Percentiles rank a stretch among this genome's conserved stretches.
These are phyloP conservation scores for Cynocephalus volans DNA, from an alignment of 2,113 vertebrate genomes.

Conservation along the genomic window DNA sequence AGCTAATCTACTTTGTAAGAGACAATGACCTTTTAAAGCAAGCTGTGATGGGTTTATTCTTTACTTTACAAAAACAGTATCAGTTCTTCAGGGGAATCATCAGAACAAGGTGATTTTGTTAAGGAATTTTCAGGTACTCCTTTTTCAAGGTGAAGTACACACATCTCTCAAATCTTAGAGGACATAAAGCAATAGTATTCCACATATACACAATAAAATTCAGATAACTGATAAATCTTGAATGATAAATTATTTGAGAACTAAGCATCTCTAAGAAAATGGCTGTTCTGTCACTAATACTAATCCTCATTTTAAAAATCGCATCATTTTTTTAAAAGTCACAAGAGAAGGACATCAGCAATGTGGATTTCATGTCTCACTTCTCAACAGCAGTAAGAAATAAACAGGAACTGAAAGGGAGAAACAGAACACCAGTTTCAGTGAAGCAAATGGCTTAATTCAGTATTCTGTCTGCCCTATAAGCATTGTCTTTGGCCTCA, in stretches of 20 bases:
- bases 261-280: neutral
- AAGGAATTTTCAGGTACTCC: neutral
- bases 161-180: constrained; percentile 45
- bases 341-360: neutral
- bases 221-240: constrained; percentile 19
- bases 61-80: constrained; percentile 33
- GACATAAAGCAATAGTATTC: neutral
- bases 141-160: constrained; percentile 64
- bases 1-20: constrained; percentile 73
- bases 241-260: constrained; percentile 35
- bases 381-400: constrained; percentile 46
- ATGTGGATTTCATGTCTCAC: constrained; percentile 4
- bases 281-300: neutral
- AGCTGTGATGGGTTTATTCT: constrained; percentile 54
- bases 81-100: constrained; percentile 19
- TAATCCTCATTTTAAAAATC: neutral
- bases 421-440: constrained; percentile 29
- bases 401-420: neutral
- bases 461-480: constrained; percentile 16
- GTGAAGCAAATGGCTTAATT: constrained; percentile 65
- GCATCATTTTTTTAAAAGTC: constrained; percentile 23
- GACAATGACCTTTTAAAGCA: constrained; percentile 79
- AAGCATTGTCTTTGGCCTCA: constrained; percentile 47
- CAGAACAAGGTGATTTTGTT: constrained; percentile 61
- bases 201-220: constrained; percentile 5